These are phyloP conservation scores for Luperina nickerlii DNA, from an alignment of 2,888 invertebrate genomes.

Conservation along the genomic window DNA sequence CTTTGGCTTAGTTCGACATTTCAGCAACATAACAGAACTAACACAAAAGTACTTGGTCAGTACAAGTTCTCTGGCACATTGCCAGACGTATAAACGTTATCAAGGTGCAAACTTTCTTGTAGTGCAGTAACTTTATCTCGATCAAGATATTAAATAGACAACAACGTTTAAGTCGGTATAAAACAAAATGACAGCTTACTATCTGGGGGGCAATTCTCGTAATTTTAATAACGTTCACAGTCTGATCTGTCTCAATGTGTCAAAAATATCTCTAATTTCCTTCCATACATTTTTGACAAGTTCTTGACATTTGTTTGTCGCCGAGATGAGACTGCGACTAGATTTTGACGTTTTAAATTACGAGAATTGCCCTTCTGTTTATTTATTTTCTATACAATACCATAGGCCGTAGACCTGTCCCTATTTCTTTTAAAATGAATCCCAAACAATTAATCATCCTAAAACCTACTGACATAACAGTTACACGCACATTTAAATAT, in stretches of 20 bases:
- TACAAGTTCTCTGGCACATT: neutral
- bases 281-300: too few relatives aligned
- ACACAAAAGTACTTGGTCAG: neutral
- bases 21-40: neutral
- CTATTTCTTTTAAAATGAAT: neutral
- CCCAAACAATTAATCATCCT: neutral
- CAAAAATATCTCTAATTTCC: too few relatives aligned
- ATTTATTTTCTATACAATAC: neutral
- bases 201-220: too few relatives aligned
- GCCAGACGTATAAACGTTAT: neutral
- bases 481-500: conserved; percentile 23
- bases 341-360: too few relatives aligned
- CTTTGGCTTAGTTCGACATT: neutral
- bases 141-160: neutral
- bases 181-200: neutral
- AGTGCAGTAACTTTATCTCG: neutral
- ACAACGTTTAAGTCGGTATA: neutral
- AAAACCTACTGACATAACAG: conserved; percentile 29
- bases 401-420: neutral
- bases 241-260: too few relatives aligned
- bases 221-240: too few relatives aligned
- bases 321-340: too few relatives aligned
- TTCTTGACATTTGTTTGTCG: too few relatives aligned
- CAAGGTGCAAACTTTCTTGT: neutral
- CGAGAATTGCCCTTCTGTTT: too few relatives aligned